Evolutionary conservation across 1,140 invertebrate species (phyloP), one percentile per base, ranked within the genome.

Genomic region (Bombus consobrinus): DNA sequence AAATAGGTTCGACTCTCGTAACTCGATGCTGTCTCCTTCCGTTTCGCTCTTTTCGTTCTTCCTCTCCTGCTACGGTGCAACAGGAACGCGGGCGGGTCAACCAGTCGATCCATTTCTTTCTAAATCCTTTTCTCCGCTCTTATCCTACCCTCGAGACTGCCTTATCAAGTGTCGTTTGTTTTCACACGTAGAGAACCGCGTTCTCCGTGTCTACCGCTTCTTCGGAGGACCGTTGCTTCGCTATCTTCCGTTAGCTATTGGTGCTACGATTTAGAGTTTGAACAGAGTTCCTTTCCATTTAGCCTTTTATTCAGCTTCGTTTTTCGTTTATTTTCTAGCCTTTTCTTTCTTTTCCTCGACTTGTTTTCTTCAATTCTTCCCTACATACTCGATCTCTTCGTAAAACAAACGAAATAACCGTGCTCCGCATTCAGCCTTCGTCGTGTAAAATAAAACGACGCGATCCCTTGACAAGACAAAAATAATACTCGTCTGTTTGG

Each of bases 1-100:
- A 92, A 93, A 93, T 93, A 93, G 92, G 89, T 84, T 84, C 88
- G 85, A 77, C 74, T 87, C 80, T 89, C 85, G 85, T 91, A 85
- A 90, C 88, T 89, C 81, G 87, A 87, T 81, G 75, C 87, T 81
- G 62, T 81, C 81, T 80, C 59, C 41, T 71, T 88, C 69, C 71
- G n/a, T 81, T 82, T 81, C 85, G 34, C 69, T 53, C 66, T 64
- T 66, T 68, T 32, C 71, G 62, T 64, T 59, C 43, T 32, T 64
- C 32, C 73, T 53, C 37, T 62, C 62, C 15, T 43, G 53, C 9
- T 32, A 28, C 8, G 32, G 25, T 34, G 69, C 4, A 22, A 32
- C 37, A 57, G 25, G 43, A 32, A 59, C 10, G 25, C 80, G 5
- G 41, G 62, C 43, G 75, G 9, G 32, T 37, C 47, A 12, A 4